Evolutionary conservation across 2,113 vertebrate species (phyloP).

Genomic region (Neotoma lepida): DNA sequence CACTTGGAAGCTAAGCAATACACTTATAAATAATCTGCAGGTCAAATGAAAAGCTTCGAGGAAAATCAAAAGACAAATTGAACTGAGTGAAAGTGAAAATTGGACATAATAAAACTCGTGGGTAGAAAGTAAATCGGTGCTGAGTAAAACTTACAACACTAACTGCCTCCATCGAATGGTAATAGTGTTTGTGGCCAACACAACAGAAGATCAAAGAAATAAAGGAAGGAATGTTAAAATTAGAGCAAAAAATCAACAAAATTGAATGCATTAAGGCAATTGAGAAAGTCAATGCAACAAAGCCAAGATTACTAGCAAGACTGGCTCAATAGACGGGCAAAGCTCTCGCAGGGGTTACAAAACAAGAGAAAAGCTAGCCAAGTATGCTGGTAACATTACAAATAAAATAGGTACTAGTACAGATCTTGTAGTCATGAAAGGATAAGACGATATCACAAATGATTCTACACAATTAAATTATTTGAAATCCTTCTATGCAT

Average conservation of each 20-base stretch:
- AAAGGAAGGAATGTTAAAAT: neutral
- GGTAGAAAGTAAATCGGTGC: neutral
- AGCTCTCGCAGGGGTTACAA: neutral
- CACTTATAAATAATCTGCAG: slow-evolving; percentile 26
- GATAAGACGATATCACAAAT: neutral
- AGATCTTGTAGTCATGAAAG: neutral
- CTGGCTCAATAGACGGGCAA: neutral
- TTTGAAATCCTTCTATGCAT: neutral
- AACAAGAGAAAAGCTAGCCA: neutral
- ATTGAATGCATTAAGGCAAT: neutral
- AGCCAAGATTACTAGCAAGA: neutral
- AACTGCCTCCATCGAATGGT: neutral
- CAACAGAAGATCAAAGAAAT: neutral
- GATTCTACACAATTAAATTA: neutral
- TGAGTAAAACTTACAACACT: neutral
- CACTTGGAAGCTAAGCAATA: neutral
- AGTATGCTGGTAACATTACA: neutral
- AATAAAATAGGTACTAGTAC: neutral
- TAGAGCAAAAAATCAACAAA: slow-evolving; percentile 13
- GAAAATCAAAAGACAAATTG: slow-evolving; percentile 36
- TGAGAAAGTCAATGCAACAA: slow-evolving; percentile 17
- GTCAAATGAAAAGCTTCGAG: neutral
- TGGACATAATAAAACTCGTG: neutral
- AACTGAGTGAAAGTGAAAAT: neutral
- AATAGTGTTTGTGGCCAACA: neutral